Percentiles rank a stretch among this genome's conserved stretches.
Evolutionary conservation across 2,113 vertebrate species (phyloP).

Genomic region (Eonycteris spelaea): DNA sequence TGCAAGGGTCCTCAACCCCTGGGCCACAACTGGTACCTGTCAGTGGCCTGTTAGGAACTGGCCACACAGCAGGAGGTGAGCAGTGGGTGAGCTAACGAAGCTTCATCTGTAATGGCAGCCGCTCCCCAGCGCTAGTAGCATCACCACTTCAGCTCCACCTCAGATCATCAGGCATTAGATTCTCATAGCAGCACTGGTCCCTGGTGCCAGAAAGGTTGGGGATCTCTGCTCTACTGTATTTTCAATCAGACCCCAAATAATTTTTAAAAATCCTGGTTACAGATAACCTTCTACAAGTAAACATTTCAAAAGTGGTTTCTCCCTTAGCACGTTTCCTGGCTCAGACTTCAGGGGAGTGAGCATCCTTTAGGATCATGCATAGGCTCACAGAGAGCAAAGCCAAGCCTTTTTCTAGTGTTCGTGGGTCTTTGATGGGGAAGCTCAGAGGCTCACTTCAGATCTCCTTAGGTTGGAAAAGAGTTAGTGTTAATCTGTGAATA

Average conservation of each 20-base stretch:
- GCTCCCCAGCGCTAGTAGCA: no score
- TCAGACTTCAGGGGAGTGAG: background rate
- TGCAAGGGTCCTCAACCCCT: no score
- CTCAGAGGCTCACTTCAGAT: background rate
- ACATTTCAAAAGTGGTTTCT: conserved; percentile 4
- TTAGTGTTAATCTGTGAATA: conserved; percentile 47
- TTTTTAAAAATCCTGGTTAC: background rate
- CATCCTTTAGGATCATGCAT: background rate
- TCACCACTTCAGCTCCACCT: no score
- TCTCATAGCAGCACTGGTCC: no score
- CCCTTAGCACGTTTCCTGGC: background rate
- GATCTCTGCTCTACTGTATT: background rate
- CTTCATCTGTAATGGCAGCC: no score
- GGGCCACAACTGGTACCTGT: no score
- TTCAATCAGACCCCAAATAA: background rate
- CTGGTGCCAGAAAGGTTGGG: no score
- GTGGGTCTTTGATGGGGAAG: background rate
- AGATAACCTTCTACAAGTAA: conserved; percentile 2
- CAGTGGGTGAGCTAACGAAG: no score
- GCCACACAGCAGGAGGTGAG: no score
- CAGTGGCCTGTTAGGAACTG: no score
- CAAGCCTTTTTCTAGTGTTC: background rate
- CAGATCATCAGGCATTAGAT: no score
- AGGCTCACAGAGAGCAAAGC: background rate
- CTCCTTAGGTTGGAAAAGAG: background rate